Evolutionary conservation across 2,888 invertebrate species (phyloP).

Genomic region (Amphimallon solstitiale): DNA sequence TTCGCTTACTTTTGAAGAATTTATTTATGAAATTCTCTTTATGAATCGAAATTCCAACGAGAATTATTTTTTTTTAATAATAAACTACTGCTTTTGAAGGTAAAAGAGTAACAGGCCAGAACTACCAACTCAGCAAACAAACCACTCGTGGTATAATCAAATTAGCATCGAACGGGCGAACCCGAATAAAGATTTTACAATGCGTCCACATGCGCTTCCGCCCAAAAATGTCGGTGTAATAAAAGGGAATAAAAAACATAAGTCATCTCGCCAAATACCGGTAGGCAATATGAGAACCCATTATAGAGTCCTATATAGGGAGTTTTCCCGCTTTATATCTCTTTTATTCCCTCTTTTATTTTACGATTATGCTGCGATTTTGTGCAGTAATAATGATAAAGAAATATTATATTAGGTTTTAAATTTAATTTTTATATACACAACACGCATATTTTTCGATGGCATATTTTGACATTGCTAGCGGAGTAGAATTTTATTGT

Average conservation of each 20-base stretch:
- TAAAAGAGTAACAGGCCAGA: not conserved
- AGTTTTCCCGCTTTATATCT: slow-evolving; percentile 58
- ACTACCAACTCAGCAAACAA: not conserved
- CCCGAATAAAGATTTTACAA: slow-evolving; percentile 23
- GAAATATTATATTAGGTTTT: slow-evolving; percentile 56
- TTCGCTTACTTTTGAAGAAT: too few relatives aligned
- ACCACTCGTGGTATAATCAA: not conserved
- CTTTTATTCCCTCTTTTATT: slow-evolving; percentile 59
- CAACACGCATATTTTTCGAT: slow-evolving; percentile 28
- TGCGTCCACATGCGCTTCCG: slow-evolving; percentile 18
- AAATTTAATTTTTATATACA: slow-evolving; percentile 57
- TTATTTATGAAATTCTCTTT: too few relatives aligned
- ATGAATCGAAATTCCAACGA: too few relatives aligned
- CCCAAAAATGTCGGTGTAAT: slow-evolving; percentile 35
- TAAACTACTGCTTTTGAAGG: not conserved
- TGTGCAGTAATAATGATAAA: slow-evolving; percentile 57
- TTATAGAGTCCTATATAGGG: slow-evolving; percentile 55
- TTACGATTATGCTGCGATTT: slow-evolving; percentile 58
- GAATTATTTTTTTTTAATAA: too few relatives aligned
- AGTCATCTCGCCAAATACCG: slow-evolving; percentile 52
- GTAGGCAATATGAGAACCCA: slow-evolving; percentile 54
- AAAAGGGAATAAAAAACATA: slow-evolving; percentile 50
- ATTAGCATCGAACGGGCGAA: slow-evolving; percentile 1
- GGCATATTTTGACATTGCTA: not conserved
- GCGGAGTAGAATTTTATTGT: not conserved